Base-by-base conservation (phyloP, 2,888 invertebrate species). In the Chromoteleia sp. region DNA sequence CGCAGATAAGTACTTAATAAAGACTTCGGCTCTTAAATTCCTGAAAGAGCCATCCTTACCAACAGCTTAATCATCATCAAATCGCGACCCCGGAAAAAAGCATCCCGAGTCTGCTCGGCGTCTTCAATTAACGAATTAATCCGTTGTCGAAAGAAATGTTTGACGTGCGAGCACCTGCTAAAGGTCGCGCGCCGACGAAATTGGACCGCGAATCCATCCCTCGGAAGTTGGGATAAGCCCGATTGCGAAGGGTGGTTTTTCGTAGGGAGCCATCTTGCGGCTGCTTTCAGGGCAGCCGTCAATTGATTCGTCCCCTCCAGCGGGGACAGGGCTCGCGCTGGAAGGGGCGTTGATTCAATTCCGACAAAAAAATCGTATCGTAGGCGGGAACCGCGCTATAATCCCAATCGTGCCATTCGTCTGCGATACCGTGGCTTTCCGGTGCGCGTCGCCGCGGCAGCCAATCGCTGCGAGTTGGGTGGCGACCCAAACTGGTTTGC, bases 191-290 rank as follows among this genome's bases (percentile, higher is more conserved):
- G 77, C 45, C 74, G 45, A 58, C 52, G 59, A 74, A 83, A 80
- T 77, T 83, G 74, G 65, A 74, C 73, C 58, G 77, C 77, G 76
- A 58, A 75, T 79, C 79, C 30, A 79, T 79, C 67, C 67, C 52
- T 39, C 39, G 30, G 50, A 76, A 68, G 76, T 76, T 39, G 63
- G 79, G 77, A 68, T 68, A 73, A 75, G 67, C 58, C 56, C 63
- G 56, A 61, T 19, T 45, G 56, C 41, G 65, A 54, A 83, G 86
- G 86, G 87, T 86, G 82, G 86, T 85, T 87, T 86, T 77, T 78
- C 82, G 74, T 76, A 89, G 90, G 92, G 92, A 92, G 92, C 91
- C 91, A 92, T 91, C 91, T 92, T 92, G 91, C 88, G 90, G 91
- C 89, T 86, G 87, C 85, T 88, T 88, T 89, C 86, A 86, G 88